phyloP scores from a whole-genome alignment of 1,140 invertebrate species.

The Diprion similis region DNA sequence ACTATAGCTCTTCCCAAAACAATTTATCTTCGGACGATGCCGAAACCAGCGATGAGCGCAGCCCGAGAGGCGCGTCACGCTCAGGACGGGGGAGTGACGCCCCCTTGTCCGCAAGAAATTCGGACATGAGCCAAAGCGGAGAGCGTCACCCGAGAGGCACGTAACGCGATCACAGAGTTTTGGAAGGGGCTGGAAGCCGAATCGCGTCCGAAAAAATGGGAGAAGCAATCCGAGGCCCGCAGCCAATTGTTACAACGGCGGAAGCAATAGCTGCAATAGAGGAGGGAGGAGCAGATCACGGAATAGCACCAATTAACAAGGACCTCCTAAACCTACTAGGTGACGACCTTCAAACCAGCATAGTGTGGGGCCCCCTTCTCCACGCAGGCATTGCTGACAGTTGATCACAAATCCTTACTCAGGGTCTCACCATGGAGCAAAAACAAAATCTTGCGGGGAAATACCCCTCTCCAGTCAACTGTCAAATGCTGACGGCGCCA shows the following conservation, averaged over 20 bases:
- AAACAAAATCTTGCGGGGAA: conserved; percentile 19
- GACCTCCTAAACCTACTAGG: background rate
- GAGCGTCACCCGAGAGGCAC: background rate
- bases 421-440: conserved; percentile 22
- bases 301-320: background rate
- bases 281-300: background rate
- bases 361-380: conserved; percentile 11
- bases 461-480: conserved; percentile 24
- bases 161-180: no score
- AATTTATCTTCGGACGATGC: background rate
- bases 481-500: conserved; percentile 23
- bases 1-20: background rate
- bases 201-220: no score
- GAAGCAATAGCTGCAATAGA: background rate
- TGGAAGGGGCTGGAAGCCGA: no score
- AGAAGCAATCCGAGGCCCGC: no score
- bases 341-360: background rate
- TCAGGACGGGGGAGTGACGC: no score
- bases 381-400: conserved; percentile 25
- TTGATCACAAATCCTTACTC: conserved; percentile 19
- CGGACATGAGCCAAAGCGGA: background rate
- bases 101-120: no score
- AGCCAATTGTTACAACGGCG: no score
- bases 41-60: background rate
- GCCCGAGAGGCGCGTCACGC: background rate